Conservation (phyloP, 2,797 vertebrate species). For the Characodon lateralis region DNA sequence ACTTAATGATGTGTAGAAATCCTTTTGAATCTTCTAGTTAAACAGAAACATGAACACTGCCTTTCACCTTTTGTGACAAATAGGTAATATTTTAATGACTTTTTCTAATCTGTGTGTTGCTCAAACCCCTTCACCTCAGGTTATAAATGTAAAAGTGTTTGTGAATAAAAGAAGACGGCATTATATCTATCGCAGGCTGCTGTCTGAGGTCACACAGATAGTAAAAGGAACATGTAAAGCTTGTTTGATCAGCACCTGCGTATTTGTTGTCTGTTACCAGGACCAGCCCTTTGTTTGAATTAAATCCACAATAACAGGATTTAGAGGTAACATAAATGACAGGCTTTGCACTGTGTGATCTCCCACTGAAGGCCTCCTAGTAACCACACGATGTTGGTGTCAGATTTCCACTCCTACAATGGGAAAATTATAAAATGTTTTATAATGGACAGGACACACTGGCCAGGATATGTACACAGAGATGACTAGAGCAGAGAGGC, state of each 20-base stretch:
- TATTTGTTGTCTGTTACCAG: slow-evolving; percentile 13
- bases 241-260: slow-evolving; percentile 6
- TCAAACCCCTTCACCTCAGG: not conserved
- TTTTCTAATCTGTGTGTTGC: not conserved
- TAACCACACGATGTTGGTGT: slow-evolving; percentile 48
- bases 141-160: not conserved
- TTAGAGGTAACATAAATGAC: slow-evolving; percentile 5
- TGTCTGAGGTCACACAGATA: not conserved
- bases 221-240: not conserved
- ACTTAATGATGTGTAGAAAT: not conserved
- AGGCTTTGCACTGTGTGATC: slow-evolving; percentile 18
- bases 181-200: not conserved
- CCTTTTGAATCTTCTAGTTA: not conserved
- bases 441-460: slow-evolving; percentile 17
- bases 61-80: not conserved
- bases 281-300: slow-evolving; percentile 20
- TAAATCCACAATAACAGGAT: slow-evolving; percentile 9
- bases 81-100: not conserved
- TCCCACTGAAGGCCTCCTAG: slow-evolving; percentile 31
- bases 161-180: not conserved
- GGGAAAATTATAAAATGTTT: slow-evolving; percentile 40
- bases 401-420: slow-evolving; percentile 56
- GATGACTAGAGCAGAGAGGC: not conserved
- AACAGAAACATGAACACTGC: slow-evolving; percentile 3
- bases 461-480: not conserved